A percentile compares a stretch with the other conserved stretches of the same genome.
Evolutionary conservation across 2,797 vertebrate species (phyloP).

Genomic region (Rachycentron canadum): DNA sequence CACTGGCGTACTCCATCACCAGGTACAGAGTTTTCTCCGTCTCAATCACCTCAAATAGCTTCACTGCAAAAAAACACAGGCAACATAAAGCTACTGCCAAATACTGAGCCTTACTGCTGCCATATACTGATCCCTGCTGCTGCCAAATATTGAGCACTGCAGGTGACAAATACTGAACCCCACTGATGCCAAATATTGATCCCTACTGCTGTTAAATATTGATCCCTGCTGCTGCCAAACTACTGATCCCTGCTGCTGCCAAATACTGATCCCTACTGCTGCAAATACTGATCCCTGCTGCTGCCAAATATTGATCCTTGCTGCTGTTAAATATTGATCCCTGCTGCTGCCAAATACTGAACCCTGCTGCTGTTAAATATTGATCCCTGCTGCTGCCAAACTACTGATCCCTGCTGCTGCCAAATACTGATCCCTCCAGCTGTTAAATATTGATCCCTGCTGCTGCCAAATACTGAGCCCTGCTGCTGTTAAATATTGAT

Average conservation of each 20-base stretch:
- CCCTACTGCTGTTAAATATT: too few species aligned
- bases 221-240: too few species aligned
- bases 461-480: too few species aligned
- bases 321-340: background rate
- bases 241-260: background rate
- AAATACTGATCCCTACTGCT: background rate
- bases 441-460: too few species aligned
- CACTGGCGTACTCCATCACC: slow-evolving; percentile 92
- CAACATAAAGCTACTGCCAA: background rate
- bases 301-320: background rate
- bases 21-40: slow-evolving; percentile 92
- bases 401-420: too few species aligned
- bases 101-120: background rate
- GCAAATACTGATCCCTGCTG: background rate
- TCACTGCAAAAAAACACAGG: slow-evolving; percentile 78
- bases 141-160: background rate
- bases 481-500: too few species aligned
- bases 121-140: background rate
- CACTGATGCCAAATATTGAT: background rate
- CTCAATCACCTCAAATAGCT: slow-evolving; percentile 93
- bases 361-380: background rate
- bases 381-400: background rate
- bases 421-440: too few species aligned
- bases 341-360: slow-evolving; percentile 1
- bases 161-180: background rate